Conservation (phyloP, 2,113 vertebrate genomes). For the Lanius collurio region DNA sequence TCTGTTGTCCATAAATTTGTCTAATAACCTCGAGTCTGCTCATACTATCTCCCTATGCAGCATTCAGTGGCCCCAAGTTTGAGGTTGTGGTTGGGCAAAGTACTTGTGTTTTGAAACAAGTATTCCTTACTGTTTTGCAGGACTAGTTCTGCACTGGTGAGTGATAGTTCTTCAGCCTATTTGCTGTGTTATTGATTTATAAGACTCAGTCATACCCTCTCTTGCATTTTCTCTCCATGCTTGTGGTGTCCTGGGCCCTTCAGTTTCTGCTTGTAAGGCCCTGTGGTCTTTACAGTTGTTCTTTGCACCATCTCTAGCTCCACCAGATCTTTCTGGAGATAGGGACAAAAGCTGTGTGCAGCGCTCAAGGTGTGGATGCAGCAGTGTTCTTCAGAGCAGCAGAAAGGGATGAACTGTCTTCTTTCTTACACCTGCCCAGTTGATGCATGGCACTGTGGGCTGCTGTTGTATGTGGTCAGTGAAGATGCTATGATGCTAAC, state of each 20-base stretch:
- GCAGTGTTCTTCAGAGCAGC: not conserved
- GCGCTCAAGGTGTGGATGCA: not conserved
- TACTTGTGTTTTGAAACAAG: not conserved
- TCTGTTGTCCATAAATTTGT: not conserved
- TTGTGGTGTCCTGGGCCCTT: not conserved
- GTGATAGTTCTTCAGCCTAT: not conserved
- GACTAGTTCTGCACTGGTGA: not conserved
- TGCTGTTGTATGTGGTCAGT: not conserved
- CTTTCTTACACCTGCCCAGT: not conserved
- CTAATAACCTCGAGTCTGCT: not conserved
- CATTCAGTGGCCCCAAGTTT: not conserved
- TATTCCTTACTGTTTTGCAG: not conserved
- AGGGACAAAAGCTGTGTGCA: not conserved
- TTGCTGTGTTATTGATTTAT: not conserved
- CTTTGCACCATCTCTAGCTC: not conserved
- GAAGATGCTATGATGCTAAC: not conserved
- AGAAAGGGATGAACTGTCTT: not conserved
- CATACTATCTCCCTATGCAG: not conserved
- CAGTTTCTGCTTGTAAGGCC: not conserved
- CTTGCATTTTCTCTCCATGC: not conserved
- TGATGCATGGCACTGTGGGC: not conserved
- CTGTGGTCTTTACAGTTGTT: not conserved
- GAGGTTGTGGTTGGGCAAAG: not conserved
- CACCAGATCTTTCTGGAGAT: not conserved
- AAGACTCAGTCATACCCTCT: not conserved